These are phyloP conservation scores for Platichthys stellatus DNA, from an alignment of 2,113 vertebrate species.

Conservation along the genomic window DNA sequence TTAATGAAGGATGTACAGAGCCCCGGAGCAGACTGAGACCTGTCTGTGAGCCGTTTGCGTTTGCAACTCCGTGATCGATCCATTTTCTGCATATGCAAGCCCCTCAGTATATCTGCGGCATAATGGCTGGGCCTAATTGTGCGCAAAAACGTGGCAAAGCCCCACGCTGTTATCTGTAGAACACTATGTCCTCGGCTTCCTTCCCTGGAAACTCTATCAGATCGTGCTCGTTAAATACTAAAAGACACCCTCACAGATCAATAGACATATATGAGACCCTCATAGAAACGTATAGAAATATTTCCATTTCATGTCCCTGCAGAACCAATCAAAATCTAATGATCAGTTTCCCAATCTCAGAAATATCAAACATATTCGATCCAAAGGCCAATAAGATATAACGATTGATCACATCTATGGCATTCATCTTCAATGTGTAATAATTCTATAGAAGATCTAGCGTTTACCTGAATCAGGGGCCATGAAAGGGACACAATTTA, in stretches of 20 bases:
- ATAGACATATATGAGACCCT: background rate
- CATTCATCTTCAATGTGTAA: background rate
- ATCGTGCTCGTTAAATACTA: constrained; percentile 12
- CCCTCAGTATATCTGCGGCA: background rate
- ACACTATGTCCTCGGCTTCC: background rate
- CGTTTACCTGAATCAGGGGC: too few species aligned
- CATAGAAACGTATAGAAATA: background rate
- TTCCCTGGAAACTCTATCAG: background rate
- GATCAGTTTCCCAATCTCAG: constrained; percentile 7
- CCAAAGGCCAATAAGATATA: background rate
- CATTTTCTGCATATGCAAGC: background rate
- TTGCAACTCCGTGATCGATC: background rate
- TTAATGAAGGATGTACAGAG: constrained; percentile 55
- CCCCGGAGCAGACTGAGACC: constrained; percentile 9
- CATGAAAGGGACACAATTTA: too few species aligned
- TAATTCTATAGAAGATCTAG: background rate
- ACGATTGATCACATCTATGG: background rate
- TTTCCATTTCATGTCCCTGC: constrained; percentile 6
- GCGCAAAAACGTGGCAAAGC: constrained; percentile 11
- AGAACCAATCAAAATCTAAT: constrained; percentile 1
- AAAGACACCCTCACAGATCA: background rate
- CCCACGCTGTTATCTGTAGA: constrained; percentile 2
- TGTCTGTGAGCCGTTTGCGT: background rate
- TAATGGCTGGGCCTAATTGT: constrained; percentile 13
- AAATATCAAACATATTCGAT: constrained; percentile 7